These are phyloP conservation scores for Labeo catla DNA, from an alignment of 2,113 vertebrate genomes.

Conservation along the genomic window DNA sequence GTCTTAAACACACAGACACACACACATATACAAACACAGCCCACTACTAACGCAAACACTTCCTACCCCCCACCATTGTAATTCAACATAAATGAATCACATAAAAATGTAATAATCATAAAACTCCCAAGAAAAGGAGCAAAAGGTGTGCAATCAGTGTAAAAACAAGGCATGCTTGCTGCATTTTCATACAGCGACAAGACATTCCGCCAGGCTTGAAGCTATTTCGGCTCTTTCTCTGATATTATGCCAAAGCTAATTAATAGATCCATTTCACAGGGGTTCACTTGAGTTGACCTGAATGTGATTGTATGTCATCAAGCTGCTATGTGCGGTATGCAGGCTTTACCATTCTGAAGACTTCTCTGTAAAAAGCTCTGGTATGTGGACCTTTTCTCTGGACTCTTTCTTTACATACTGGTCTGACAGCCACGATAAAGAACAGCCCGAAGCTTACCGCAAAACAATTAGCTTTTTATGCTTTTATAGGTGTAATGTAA, in stretches of 20 bases:
- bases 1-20: conserved; percentile 11
- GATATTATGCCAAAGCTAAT: conserved; percentile 2
- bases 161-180: neutral
- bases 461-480: conserved; percentile 29
- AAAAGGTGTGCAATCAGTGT: neutral
- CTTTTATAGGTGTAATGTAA: conserved; percentile 15
- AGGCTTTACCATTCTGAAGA: conserved; percentile 39
- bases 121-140: neutral
- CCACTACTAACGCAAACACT: conserved; percentile 2
- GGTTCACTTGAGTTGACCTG: conserved; percentile 43
- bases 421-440: conserved; percentile 31
- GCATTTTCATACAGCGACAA: conserved; percentile 14
- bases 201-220: conserved; percentile 6
- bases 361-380: conserved; percentile 47
- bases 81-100: conserved; percentile 28
- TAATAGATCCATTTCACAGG: conserved; percentile 27
- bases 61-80: neutral
- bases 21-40: conserved; percentile 9
- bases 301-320: conserved; percentile 43
- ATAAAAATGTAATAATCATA: neutral
- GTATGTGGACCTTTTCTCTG: conserved; percentile 41
- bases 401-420: conserved; percentile 19
- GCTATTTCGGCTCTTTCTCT: conserved; percentile 16
- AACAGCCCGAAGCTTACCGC: conserved; percentile 9
- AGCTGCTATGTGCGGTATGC: conserved; percentile 49